phyloP scores from a whole-genome alignment of 2,113 vertebrate species.

The Zingel zingel region DNA sequence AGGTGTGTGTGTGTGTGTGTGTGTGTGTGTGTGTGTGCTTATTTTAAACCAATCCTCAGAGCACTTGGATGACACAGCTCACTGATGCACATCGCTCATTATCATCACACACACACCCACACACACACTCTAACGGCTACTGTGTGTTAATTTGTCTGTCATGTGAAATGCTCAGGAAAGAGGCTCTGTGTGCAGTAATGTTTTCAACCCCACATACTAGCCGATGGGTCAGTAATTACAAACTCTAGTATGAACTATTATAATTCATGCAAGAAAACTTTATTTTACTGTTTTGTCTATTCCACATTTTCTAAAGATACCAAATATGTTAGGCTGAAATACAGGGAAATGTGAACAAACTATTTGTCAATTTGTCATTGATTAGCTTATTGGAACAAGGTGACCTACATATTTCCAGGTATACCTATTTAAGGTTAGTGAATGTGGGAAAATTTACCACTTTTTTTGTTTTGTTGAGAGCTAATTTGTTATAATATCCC shows the following conservation, averaged over 20 bases:
- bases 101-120: slow-evolving; percentile 85
- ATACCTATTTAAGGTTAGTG: neutral
- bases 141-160: slow-evolving; percentile 80
- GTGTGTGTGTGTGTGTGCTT: slow-evolving; percentile 12
- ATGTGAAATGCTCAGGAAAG: slow-evolving; percentile 27
- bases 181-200: neutral
- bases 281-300: neutral
- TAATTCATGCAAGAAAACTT: neutral
- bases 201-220: slow-evolving; percentile 8
- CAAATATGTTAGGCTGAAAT: neutral
- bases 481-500: too few species aligned
- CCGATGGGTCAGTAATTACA: neutral
- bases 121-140: slow-evolving; percentile 50
- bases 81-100: slow-evolving; percentile 94
- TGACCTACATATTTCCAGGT: neutral
- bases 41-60: slow-evolving; percentile 62
- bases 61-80: slow-evolving; percentile 90
- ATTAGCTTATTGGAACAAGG: neutral
- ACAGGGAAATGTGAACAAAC: neutral
- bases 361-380: neutral
- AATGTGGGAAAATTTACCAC: neutral
- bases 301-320: neutral
- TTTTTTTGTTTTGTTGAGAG: too few species aligned
- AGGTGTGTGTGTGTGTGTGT: slow-evolving; percentile 13
- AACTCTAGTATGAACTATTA: neutral